Evolutionary conservation across 2,888 invertebrate genomes (phyloP).

Genomic region (Conistra vaccinii): DNA sequence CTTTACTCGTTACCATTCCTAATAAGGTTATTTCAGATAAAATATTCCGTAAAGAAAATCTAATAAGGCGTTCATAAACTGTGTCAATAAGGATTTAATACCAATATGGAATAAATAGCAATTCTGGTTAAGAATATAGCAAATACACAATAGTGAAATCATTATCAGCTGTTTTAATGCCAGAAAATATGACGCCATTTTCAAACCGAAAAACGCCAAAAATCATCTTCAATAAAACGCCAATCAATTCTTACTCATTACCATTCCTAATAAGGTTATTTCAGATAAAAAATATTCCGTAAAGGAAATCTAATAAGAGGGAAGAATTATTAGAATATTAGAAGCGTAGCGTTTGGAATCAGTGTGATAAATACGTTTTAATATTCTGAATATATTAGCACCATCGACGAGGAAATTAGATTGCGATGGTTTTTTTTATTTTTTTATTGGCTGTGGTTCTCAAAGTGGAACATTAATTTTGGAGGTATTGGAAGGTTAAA

Average conservation of each 20-base stretch:
- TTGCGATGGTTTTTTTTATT: constrained; percentile 14
- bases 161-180: not conserved
- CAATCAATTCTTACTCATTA: constrained; percentile 42
- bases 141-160: not conserved
- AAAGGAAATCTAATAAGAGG: constrained; percentile 41
- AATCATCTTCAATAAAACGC: constrained; percentile 20
- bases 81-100: too few species aligned
- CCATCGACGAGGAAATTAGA: constrained; percentile 39
- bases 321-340: constrained; percentile 44
- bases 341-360: constrained; percentile 35
- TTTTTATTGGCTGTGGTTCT: constrained; percentile 18
- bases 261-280: constrained; percentile 50
- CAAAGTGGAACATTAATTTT: constrained; percentile 40
- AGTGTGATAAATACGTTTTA: constrained; percentile 63
- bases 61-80: too few species aligned
- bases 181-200: not conserved
- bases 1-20: constrained; percentile 40
- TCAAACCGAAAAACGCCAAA: not conserved
- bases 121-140: not conserved
- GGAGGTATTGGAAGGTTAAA: not conserved
- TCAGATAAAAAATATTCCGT: constrained; percentile 44
- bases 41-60: constrained; percentile 46
- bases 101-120: not conserved
- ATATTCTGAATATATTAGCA: constrained; percentile 66
- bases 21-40: constrained; percentile 49